Conservation (phyloP, 2,888 invertebrate species). For the Conomelus anceps region DNA sequence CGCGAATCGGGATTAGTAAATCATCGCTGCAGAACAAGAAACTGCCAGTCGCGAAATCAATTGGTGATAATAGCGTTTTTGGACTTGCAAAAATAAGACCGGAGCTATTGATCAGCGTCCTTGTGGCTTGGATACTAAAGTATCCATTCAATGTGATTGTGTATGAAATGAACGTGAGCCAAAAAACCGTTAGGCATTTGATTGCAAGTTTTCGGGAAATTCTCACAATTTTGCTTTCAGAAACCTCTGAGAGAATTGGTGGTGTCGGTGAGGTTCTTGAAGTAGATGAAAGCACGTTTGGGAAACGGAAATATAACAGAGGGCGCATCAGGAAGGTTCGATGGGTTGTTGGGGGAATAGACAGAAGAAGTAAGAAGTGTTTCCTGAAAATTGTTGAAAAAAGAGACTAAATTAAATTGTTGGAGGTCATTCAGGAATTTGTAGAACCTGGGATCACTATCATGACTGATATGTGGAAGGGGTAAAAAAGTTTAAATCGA, state of each 20-base stretch:
- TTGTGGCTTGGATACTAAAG: too few species aligned
- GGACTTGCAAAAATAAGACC: too few species aligned
- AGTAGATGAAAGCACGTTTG: background rate
- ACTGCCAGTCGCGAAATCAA: constrained; percentile 20
- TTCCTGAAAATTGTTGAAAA: background rate
- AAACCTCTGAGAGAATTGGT: background rate
- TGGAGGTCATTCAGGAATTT: background rate
- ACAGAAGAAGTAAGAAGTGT: background rate
- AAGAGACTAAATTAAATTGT: background rate
- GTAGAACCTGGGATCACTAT: background rate
- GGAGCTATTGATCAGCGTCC: too few species aligned
- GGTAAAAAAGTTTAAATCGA: background rate
- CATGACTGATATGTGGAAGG: background rate
- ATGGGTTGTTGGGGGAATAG: background rate
- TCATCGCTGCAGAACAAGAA: too few species aligned
- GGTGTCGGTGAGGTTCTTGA: background rate
- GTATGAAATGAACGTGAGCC: too few species aligned
- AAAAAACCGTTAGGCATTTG: too few species aligned
- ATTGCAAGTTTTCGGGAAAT: too few species aligned
- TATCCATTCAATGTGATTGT: too few species aligned
- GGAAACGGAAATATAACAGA: background rate
- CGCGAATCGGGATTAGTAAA: too few species aligned
- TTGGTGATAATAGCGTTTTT: too few species aligned
- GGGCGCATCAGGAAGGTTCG: background rate
- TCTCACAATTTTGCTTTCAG: background rate